Percentiles rank a stretch among this genome's conserved stretches.
These are phyloP conservation scores for Sycophila texana DNA, from an alignment of 2,888 invertebrate species.

Conservation along the genomic window DNA sequence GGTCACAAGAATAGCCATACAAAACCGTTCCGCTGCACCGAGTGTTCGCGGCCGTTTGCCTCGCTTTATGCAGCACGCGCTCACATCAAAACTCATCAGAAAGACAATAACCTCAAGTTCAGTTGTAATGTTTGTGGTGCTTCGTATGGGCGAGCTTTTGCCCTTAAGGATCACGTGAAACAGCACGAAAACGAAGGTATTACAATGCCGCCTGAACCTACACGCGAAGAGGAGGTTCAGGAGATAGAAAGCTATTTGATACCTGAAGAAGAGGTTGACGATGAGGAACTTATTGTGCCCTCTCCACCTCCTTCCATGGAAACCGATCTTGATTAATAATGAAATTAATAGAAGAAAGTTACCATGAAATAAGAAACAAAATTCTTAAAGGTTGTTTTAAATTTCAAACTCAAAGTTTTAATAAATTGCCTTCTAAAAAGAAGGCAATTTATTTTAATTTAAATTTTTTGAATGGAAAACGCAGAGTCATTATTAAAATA, in stretches of 20 bases:
- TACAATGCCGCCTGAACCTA: slow-evolving; percentile 68
- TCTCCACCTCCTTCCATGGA: slow-evolving; percentile 58
- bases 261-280: slow-evolving; percentile 63
- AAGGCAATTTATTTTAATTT: no score
- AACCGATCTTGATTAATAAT: no score
- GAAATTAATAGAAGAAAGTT: no score
- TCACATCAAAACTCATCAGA: slow-evolving; percentile 85
- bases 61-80: slow-evolving; percentile 86
- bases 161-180: slow-evolving; percentile 84
- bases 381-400: no score
- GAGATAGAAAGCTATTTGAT: slow-evolving; percentile 67
- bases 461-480: no score
- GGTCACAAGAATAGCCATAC: slow-evolving; percentile 89
- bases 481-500: no score
- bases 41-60: slow-evolving; percentile 85
- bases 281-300: slow-evolving; percentile 64
- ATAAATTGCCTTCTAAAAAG: no score
- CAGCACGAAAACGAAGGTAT: slow-evolving; percentile 78
- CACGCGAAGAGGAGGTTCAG: slow-evolving; percentile 70
- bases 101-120: slow-evolving; percentile 83
- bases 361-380: no score
- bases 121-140: slow-evolving; percentile 85
- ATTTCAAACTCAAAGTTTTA: no score
- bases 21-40: slow-evolving; percentile 86
- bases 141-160: slow-evolving; percentile 85